Evolutionary conservation across 2,797 vertebrate species (phyloP), one percentile per base, ranked within the genome.

Genomic region (Antennarius maculatus): DNA sequence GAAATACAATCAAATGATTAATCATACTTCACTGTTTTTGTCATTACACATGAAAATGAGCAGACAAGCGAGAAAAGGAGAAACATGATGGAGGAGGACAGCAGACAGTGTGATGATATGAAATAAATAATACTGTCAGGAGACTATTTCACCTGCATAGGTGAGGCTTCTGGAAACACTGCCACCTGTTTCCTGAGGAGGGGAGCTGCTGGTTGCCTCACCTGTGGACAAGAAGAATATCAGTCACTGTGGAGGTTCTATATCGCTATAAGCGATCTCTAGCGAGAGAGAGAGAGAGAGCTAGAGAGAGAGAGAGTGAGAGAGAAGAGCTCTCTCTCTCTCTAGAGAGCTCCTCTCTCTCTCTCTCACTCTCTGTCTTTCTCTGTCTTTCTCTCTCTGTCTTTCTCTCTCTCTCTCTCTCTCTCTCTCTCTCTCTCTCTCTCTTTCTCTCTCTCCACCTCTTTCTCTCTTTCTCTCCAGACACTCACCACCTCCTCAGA

Each of bases 401-500:
- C 23, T 23, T 2, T 23, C 23, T 23, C 23, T 23, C 14, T 52
- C 12, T 48, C 14, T 56, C 14, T 42, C 1, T 56, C 51, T 47
- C 7, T 17, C 31, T 14, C 11, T 23, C 17, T 52, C 23, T 28
- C 23, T 28, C 49, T 6, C 11, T 15, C 47, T 18, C 6, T 18
- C n/a, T 11, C 47, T 18, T 3, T 18, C 47, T 48, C 17, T 48
- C 46, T 73, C 39, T 43, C 15, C 67, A 3, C 37, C 23, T 53
- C 14, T 50, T 11, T 48, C 6, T 43, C 14, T 54, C 8, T 45
- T 2, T 12, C 9, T 41, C 16, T 66, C 23, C 6, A 47, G 31
- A 69, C 63, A 90, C 91, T 84, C 63, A 91, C 88, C 85, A 81
- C 71, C 85, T 94, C 91, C 31, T 94, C 94, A 7, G 93, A 93